Evolutionary conservation across 2,113 vertebrate species (phyloP), one percentile per base, ranked within the genome.

Genomic region (Chaetodon auriga): DNA sequence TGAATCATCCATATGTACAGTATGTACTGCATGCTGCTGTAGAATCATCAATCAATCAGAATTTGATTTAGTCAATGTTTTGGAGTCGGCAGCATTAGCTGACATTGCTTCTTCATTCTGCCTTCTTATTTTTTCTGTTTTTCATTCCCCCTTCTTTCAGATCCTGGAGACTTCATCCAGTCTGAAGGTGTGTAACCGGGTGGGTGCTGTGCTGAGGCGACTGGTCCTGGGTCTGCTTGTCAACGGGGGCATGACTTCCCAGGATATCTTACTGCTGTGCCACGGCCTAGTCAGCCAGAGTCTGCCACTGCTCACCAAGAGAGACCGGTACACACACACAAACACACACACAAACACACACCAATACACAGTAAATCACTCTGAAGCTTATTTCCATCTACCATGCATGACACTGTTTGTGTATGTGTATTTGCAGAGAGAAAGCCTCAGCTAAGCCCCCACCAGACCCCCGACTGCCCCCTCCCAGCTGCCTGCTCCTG

Each of bases 231-330:
- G 98, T 69, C 93, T 99, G 78, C 95, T 99, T 3, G 85, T 93
- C 78, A 99, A 99, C 75, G 55, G 85, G 1, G 96, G 95, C 57
- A 96, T 99, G 97, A 95, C 89, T 0, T 90, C 96, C 14, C 94
- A 96, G 71, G 95, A 97, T 19, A 88, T 99, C 4, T 95, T 99
- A 2, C 93, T 99, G 81, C 96, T 99, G 80, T 96, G 97, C 89
- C 96, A 99, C 0, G 96, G 97, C 21, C 95, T 99, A 82, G 90
- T 99, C 93, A 98, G 96, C 90, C 95, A 99, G 93, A 99, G 99
- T 69, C 95, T 99, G 43, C 97, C 97, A 0, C 94, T 99, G 58
- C 92, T 99, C 74, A 97, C 97, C 60, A 96, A 96, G 77, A 97
- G 96, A 87, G 96, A 96, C 89, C 97, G 94, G 98, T 99, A 95